These are phyloP conservation scores for Panagrolaimus sp. DNA, from an alignment of 1,140 invertebrate genomes.

Conservation along the genomic window DNA sequence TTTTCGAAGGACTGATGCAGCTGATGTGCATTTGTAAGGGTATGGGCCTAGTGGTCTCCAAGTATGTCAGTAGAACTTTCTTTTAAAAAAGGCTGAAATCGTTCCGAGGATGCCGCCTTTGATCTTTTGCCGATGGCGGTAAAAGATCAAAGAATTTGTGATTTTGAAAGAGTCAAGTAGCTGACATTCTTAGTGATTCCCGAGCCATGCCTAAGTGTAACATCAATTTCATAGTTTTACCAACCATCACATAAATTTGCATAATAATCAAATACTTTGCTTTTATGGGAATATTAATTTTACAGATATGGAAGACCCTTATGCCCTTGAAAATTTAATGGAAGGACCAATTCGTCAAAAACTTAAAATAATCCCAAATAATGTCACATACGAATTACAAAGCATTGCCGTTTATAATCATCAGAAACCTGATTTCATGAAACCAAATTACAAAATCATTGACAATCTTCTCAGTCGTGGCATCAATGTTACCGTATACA, in stretches of 20 bases:
- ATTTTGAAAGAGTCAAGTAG: no score
- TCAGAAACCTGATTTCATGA: constrained; percentile 61
- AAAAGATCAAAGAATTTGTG: no score
- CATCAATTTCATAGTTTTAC: no score
- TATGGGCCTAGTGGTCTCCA: constrained; percentile 3
- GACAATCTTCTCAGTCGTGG: constrained; percentile 54
- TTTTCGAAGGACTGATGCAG: no score
- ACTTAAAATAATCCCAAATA: constrained; percentile 59
- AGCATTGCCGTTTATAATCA: constrained; percentile 58
- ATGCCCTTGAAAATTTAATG: constrained; percentile 57
- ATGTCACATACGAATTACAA: constrained; percentile 60
- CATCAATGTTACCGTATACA: constrained; percentile 59
- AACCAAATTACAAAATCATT: constrained; percentile 54
- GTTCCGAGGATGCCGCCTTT: no score
- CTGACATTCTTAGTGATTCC: no score
- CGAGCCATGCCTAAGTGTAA: no score
- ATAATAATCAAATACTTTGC: constrained; percentile 2
- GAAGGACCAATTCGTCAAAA: constrained; percentile 59
- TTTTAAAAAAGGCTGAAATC: constrained; percentile 11
- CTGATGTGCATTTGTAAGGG: no score
- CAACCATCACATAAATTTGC: constrained; percentile 26
- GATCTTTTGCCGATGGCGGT: no score
- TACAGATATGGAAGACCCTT: no score
- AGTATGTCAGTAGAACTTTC: neutral
- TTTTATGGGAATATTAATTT: no score